These are phyloP conservation scores for Cacatua alba DNA, from an alignment of 2,113 vertebrate species.

Conservation along the genomic window DNA sequence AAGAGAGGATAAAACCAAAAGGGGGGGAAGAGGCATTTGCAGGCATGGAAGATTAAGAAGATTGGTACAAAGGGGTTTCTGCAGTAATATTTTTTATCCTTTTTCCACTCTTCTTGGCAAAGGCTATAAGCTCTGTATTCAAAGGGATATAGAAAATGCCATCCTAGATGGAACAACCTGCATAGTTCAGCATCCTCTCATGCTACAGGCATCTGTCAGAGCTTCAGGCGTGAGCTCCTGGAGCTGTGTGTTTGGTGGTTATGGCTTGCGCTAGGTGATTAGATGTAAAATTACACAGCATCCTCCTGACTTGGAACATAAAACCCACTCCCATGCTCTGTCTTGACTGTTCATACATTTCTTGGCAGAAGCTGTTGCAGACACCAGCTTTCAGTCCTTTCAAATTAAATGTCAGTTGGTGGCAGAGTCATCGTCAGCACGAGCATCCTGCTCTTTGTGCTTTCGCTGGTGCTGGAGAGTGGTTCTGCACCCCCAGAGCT, in stretches of 20 bases:
- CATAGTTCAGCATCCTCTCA: neutral
- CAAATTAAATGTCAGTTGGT: constrained; percentile 48
- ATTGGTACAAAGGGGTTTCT: neutral
- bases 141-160: neutral
- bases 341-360: constrained; percentile 43
- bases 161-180: neutral
- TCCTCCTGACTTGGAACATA: constrained; percentile 31
- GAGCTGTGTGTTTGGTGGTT: neutral
- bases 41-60: neutral
- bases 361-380: constrained; percentile 48
- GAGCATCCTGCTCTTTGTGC: neutral
- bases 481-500: neutral
- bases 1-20: neutral
- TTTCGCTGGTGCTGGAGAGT: neutral
- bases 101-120: neutral
- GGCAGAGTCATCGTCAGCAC: neutral
- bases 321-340: constrained; percentile 29
- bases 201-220: neutral
- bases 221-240: neutral
- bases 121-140: neutral
- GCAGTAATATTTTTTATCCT: neutral
- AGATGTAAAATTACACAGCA: constrained; percentile 48
- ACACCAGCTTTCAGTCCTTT: constrained; percentile 27
- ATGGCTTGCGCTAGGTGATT: neutral
- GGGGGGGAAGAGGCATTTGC: neutral